A percentile compares a stretch with the other conserved stretches of the same genome.
Conservation (phyloP, 23 tunicate genomes). For the Diplosoma virens region DNA sequence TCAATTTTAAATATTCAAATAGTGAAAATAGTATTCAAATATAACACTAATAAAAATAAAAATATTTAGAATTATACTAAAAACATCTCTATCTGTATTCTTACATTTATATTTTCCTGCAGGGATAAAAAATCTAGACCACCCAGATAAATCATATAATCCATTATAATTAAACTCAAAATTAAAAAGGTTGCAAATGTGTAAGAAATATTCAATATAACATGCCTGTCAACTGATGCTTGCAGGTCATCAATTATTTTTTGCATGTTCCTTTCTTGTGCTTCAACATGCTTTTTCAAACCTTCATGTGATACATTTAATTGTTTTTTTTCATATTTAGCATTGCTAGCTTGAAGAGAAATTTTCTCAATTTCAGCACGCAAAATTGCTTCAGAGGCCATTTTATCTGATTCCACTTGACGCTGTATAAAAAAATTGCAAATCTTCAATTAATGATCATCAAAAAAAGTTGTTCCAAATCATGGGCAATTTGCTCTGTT, state of each 20-base stretch:
- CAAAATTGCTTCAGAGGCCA: conserved; percentile 75
- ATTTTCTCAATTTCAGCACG: conserved; percentile 66
- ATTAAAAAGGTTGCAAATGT: not conserved
- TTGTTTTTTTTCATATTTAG: conserved; percentile 22
- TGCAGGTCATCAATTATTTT: conserved; percentile 50
- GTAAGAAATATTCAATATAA: not conserved
- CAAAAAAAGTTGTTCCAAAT: no score
- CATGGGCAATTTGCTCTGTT: no score
- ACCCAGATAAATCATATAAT: no score
- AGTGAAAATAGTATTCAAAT: no score
- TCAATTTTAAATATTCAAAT: no score
- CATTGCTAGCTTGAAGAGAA: not conserved
- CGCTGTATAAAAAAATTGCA: conserved; percentile 43
- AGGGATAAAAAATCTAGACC: no score
- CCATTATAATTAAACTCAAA: no score
- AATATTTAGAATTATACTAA: no score
- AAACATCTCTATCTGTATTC: no score
- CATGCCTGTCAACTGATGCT: conserved; percentile 60
- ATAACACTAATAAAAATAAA: no score
- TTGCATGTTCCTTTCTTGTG: conserved; percentile 57
- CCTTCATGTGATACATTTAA: conserved; percentile 29
- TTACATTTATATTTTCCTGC: no score
- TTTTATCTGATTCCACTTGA: conserved; percentile 58
- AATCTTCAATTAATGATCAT: no score
- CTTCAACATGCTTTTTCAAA: conserved; percentile 30